These are phyloP conservation scores for Gibbula magus DNA, from an alignment of 2,888 invertebrate genomes.

Conservation along the genomic window DNA sequence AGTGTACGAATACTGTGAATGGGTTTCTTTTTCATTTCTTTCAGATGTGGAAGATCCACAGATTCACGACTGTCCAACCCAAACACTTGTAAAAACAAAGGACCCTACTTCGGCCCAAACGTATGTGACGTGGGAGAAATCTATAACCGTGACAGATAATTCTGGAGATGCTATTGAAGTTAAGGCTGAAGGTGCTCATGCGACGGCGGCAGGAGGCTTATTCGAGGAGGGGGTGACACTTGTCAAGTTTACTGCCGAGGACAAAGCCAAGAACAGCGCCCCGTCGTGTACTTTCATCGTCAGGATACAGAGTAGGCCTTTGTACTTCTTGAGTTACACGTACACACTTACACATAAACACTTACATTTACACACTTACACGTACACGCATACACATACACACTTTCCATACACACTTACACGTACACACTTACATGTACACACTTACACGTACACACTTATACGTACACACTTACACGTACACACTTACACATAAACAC, in stretches of 20 bases:
- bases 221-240: background rate
- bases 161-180: background rate
- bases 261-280: background rate
- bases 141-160: background rate
- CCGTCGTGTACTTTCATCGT: background rate
- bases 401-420: constrained; percentile 2
- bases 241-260: background rate
- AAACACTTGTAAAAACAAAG: background rate
- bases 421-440: background rate
- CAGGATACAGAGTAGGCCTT: background rate
- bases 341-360: no score
- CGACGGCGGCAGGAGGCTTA: background rate
- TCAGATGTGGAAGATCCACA: background rate
- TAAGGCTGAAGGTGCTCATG: background rate
- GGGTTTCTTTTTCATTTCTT: background rate
- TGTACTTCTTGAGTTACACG: no score
- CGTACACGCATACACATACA: constrained; percentile 12
- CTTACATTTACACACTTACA: constrained; percentile 6
- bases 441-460: background rate
- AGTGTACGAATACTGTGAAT: no score
- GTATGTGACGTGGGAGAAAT: background rate
- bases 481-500: background rate
- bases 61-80: background rate
- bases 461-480: background rate
- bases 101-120: background rate